These are phyloP conservation scores for Xiphophorus maculatus DNA, from an alignment of 2,113 vertebrate genomes.

Conservation along the genomic window DNA sequence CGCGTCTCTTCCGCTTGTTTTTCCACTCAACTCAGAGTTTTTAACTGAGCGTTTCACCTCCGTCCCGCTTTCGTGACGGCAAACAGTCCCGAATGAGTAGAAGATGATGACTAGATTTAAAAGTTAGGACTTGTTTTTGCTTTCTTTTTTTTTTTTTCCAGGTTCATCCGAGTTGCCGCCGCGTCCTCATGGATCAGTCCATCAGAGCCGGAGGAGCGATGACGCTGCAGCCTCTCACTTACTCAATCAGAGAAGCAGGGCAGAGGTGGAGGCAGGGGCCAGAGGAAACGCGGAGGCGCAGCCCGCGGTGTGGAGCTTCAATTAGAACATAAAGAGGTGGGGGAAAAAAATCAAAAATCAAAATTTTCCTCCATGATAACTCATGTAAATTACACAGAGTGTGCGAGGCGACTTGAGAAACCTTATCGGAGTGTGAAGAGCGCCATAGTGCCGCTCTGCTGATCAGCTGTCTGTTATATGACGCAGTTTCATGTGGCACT, in stretches of 20 bases:
- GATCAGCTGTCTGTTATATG: too few species aligned
- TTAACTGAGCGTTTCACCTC: not conserved
- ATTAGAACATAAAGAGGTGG: not conserved
- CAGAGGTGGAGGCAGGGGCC: conserved; percentile 7
- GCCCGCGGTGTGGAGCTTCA: conserved; percentile 28
- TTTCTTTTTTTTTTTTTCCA: not conserved
- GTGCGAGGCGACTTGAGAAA: not conserved
- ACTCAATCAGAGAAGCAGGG: not conserved
- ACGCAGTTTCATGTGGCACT: too few species aligned
- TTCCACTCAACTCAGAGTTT: conserved; percentile 17
- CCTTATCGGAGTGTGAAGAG: not conserved
- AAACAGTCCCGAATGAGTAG: not conserved
- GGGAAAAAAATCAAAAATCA: not conserved
- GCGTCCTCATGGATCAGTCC: not conserved
- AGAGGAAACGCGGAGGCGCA: conserved; percentile 58
- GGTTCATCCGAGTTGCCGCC: too few species aligned
- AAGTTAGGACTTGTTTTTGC: not conserved
- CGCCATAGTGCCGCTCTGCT: too few species aligned
- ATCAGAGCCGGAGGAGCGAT: conserved; percentile 52
- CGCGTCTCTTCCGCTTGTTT: not conserved
- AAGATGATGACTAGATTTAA: not conserved
- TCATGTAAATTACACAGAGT: not conserved
- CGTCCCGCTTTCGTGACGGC: not conserved
- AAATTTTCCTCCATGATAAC: not conserved
- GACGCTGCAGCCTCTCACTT: conserved; percentile 23